Conservation (phyloP, 2,888 invertebrate species). For the Capitulum mitella region DNA sequence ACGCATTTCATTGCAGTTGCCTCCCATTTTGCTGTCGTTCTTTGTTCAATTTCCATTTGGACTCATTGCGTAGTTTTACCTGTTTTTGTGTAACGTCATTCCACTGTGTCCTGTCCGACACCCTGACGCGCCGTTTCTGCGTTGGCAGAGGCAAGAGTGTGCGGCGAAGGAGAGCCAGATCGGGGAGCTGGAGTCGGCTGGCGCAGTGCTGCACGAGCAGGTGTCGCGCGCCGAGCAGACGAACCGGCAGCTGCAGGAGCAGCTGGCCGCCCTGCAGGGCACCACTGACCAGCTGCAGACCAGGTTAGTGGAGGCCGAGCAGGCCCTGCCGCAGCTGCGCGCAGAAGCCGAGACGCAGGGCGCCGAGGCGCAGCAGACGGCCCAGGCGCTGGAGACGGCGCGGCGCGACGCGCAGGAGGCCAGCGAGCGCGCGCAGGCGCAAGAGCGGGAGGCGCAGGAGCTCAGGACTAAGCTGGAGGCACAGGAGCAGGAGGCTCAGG, state of each 20-base stretch:
- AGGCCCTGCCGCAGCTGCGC: neutral
- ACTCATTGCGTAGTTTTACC: no score
- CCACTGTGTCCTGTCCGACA: neutral
- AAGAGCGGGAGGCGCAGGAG: neutral
- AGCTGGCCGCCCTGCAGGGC: neutral
- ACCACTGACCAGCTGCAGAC: neutral
- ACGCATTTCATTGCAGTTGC: no score
- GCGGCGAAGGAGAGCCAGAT: neutral
- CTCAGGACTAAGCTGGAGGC: neutral
- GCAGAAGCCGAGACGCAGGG: neutral
- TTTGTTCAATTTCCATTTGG: no score
- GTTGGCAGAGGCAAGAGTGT: neutral
- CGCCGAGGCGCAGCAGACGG: neutral
- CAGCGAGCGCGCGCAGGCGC: no score
- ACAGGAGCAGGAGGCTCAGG: neutral
- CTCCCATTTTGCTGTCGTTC: no score
- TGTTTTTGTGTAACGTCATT: no score
- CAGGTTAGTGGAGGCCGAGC: constrained; percentile 7
- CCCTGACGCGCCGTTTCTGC: neutral
- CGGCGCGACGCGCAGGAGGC: no score
- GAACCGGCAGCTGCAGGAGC: neutral
- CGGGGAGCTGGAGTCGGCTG: neutral
- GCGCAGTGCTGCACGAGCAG: neutral
- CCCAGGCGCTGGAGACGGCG: neutral
- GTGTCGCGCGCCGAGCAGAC: neutral